Evolutionary conservation across 2,888 invertebrate genomes (phyloP), one percentile per base, ranked within the genome.

Genomic region (Cantharis rustica): DNA sequence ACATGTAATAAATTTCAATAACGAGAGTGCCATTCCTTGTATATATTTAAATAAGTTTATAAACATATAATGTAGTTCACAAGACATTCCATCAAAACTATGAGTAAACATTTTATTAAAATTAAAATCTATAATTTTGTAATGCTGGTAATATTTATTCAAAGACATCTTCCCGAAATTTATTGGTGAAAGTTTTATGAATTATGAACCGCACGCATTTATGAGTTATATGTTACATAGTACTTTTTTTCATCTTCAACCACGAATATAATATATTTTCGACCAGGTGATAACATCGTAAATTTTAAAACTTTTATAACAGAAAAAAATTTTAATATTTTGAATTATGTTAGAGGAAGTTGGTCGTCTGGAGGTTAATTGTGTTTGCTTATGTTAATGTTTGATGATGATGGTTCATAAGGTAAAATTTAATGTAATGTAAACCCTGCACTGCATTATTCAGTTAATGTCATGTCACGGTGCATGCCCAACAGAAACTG

Each of bases 131-230:
- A 72, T 72, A 64, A 72, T 72, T 72, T 31, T 68, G 66, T 16
- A 68, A 16, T 74, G 73, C 69, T 69, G 63, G 62, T 69, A 47
- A 74, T 69, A 74, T 74, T 74, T 74, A 74, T 74, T 69, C 69
- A 69, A 69, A 74, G 63, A 64, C 73, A 74, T 69, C 63, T 69
- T 10, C 47, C 31, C 26, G 17, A 74, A 74, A 74, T 74, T 74
- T 74, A 74, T 74, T 63, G 73, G 72, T 69, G 68, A 74, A 69
- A 74, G 63, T 74, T 74, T 74, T 74, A 74, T 74, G 69, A 69
- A 69, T 69, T 72, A 72, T 72, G 72, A 72, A 72, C 72, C 66
- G 66, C 72, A 72, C 16, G 64, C 47, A 64, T 11, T 66, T 68
- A 68, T 68, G 31, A 64, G 16, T 64, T 68, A 68, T 68, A 72